Base-by-base conservation (phyloP, 2,888 invertebrate genomes). In the Helicoverpa assulta region DNA sequence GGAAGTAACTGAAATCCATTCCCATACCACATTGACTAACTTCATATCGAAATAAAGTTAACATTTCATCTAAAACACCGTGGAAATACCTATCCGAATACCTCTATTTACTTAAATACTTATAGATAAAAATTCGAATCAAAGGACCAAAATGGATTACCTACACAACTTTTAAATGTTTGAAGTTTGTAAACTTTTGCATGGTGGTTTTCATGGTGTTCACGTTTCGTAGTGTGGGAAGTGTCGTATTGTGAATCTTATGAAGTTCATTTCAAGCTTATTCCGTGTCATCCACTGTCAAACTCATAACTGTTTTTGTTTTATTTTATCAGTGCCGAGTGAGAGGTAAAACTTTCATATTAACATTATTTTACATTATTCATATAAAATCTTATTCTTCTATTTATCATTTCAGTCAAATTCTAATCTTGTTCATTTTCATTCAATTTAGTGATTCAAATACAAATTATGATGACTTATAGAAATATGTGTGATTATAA, bases 271-370 rank as follows among this genome's bases (percentile, higher is more conserved):
- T 92, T 88, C 86, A 89, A 90, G 92, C 93, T 93, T 90, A 74
- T 90, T 90, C 81, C 85, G 83, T 85, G 85, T 86, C 90, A 90
- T 90, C 82, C 88, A 89, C 84, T 88, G 83, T 86, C 85, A 82
- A 85, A 89, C 82, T 89, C 91, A 92, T 91, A 82, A 80, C 61
- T 81, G 69, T 80, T 88, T 89, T 88, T 87, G 79, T 84, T 90
- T 91, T 90, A 85, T 85, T 87, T 91, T 88, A 84, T 91, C 93
- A 92, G 91, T 90, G 92, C 89, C 84, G 89, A 89, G 81, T 86
- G 85, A 80, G 89, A 94, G 94, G 94, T 94, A 94, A 94, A 80
- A 80, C 72, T 71, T 84, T 83, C 78, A 76, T 70, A 67, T 86
- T 84, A 80, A 80, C 78, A 75, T 75, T 73, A 66, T 73, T 76